Evolutionary conservation across 2,888 invertebrate genomes (phyloP).

Genomic region (Vesta saturnalis): DNA sequence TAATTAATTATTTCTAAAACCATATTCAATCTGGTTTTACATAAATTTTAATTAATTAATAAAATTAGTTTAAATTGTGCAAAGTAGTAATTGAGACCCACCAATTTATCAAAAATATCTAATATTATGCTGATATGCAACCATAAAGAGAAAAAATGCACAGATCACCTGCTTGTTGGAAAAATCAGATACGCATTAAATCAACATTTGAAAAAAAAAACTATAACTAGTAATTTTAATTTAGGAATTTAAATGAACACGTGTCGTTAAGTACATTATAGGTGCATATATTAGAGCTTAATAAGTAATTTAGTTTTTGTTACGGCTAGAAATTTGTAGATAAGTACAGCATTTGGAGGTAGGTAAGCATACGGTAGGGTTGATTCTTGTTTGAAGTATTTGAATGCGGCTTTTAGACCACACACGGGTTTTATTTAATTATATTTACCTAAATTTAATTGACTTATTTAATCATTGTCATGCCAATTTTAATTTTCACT

Average conservation of each 20-base stretch:
- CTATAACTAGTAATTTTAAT: constrained; percentile 52
- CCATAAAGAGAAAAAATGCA: constrained; percentile 24
- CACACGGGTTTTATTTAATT: constrained; percentile 38
- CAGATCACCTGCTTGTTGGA: constrained; percentile 45
- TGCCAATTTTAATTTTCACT: constrained; percentile 29
- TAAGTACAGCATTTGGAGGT: constrained; percentile 27
- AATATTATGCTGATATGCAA: constrained; percentile 25
- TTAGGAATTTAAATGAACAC: constrained; percentile 54
- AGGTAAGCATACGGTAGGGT: constrained; percentile 21
- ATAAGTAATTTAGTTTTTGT: constrained; percentile 39
- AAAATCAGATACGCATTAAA: constrained; percentile 49
- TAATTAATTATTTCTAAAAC: too few species aligned
- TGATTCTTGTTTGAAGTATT: constrained; percentile 5
- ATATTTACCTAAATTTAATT: constrained; percentile 36
- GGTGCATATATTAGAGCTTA: constrained; percentile 36
- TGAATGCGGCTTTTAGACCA: constrained; percentile 29
- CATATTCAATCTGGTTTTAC: too few species aligned
- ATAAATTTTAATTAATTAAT: background rate
- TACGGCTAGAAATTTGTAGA: constrained; percentile 27
- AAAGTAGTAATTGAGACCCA: constrained; percentile 22
- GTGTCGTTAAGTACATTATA: constrained; percentile 44
- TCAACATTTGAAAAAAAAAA: constrained; percentile 45
- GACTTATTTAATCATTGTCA: constrained; percentile 36
- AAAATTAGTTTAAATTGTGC: background rate
- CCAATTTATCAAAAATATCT: constrained; percentile 22